Evolutionary conservation across 2,888 invertebrate species (phyloP).

Genomic region (Pycnomerus fuliginosus): DNA sequence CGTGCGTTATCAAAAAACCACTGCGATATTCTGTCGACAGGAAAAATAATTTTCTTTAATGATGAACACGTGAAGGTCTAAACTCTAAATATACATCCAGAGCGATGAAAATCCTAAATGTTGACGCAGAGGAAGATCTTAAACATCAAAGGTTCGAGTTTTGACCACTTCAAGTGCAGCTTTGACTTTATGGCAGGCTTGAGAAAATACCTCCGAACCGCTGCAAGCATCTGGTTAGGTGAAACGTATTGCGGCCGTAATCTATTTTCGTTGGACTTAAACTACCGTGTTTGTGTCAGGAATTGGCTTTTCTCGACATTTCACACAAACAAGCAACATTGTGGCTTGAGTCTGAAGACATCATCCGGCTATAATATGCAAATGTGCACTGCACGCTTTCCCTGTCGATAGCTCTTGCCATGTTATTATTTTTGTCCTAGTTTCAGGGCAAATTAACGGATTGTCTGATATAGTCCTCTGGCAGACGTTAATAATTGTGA

Average conservation of each 20-base stretch:
- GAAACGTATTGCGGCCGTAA: conserved; percentile 28
- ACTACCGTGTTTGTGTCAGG: conserved; percentile 12
- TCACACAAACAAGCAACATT: conserved; percentile 3
- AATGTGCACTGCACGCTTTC: too few relatives aligned
- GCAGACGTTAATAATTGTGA: too few relatives aligned
- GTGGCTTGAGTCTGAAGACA: conserved; percentile 5
- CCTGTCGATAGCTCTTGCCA: too few relatives aligned
- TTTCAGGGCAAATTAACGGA: too few relatives aligned
- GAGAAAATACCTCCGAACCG: conserved; percentile 33
- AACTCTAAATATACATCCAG: too few relatives aligned
- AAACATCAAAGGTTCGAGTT: conserved; percentile 21
- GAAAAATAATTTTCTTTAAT: too few relatives aligned
- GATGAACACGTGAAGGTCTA: too few relatives aligned
- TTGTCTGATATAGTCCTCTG: too few relatives aligned
- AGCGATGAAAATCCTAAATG: background rate
- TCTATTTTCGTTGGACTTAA: conserved; percentile 34
- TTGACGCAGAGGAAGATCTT: conserved; percentile 9
- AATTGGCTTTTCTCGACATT: conserved; percentile 10
- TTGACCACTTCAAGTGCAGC: conserved; percentile 28
- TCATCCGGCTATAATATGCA: too few relatives aligned
- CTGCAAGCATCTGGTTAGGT: conserved; percentile 35
- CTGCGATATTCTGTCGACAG: too few relatives aligned
- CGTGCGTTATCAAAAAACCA: too few relatives aligned
- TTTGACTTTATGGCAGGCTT: conserved; percentile 17
- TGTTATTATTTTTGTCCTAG: too few relatives aligned